Base-by-base conservation (phyloP, 1,140 invertebrate genomes). In the Calliopsis andreniformis region DNA sequence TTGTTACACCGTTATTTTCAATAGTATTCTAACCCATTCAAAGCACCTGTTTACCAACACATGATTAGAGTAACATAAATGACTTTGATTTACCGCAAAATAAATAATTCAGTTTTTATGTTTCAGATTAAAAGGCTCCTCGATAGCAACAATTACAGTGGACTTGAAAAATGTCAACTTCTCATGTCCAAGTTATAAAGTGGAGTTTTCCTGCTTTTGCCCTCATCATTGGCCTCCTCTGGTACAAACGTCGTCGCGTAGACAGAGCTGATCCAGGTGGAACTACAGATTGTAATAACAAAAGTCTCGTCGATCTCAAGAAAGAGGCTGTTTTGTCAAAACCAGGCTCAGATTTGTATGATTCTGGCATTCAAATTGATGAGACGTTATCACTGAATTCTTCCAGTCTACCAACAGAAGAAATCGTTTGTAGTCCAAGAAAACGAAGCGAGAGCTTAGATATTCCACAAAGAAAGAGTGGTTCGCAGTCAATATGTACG, bases 211-310 rank as follows among this genome's bases (percentile, higher is more conserved):
- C 92, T 28, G 88, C 91, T 6, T 82, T 92, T 35, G 91, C 91
- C 0, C 62, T 93, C 42, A 87, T 91, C 62, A 76, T 92, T 71
- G 91, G 90, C n/a, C 76, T 92, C 69, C 87, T 92, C 51, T 93
- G 92, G 92, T 93, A 92, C 91, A 92, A 88, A 84, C 88, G 91
- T 72, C 91, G 89, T 79, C 86, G 89, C 62, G 87, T 86, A 66
- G 89, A 91, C 78, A 86, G 86, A 90, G 89, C 84, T 92, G 92
- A 93, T 88, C 90, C 92, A 67, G 92, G 92, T 73, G 92, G 92
- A 87, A 84, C 76, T 4, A 43, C 20, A 14, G 78, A 81, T 53
- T 0, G 18, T 10, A 73, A 35, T 23, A 25, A 75, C 16, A 49
- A 59, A 14, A 39, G 16, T 5, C 18, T 18, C 3, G 8, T 14